Base-by-base conservation (phyloP, 1,140 invertebrate species). In the Anoplolepis gracilipes region DNA sequence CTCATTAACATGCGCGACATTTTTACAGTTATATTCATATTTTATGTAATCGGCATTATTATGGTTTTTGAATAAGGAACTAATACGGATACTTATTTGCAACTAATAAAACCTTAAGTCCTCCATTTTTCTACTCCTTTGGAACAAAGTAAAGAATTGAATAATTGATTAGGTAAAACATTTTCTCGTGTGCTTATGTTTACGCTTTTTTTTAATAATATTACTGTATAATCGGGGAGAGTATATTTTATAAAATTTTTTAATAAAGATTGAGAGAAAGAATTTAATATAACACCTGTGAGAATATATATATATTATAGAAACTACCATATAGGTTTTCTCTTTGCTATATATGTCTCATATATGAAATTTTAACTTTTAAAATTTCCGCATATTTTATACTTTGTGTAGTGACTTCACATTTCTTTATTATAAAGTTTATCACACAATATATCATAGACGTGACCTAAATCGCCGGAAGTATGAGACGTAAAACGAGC, bases 401-500 rank as follows among this genome's bases (percentile, higher is more conserved):
- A 28, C 5, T 36, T 55, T n/a, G n/a, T 19, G 25, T 11, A 6
- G 4, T 2, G 25, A 77, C n/a, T 46, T 0, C 28, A 33, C n/a
- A n/a, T n/a, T n/a, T 22, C n/a, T 30, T 25, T 2, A 22, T 65
- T 49, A 33, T 30, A 22, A 53, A 28, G 16, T 65, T 30, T n/a
- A 67, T 59, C n/a, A n/a, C n/a, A n/a, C n/a, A n/a, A n/a, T n/a
- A 72, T 72, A 22, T 81, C 19, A 42, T 19, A 72, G 2, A 11
- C 65, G n/a, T 22, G 30, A 79, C 39, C 10, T 55, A 36, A 78
- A 67, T 67, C 39, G 30, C 61, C 30, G 76, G 42, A 62, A 53
- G 25, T 22, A 8, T 3, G 57, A 13, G 22, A 72, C 25, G 87
- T 84, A 84, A 86, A 87, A 87, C 87, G 89, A 84, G 88, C 85